phyloP scores from a whole-genome alignment of 2,888 invertebrate species.

The Tetrapedia diversipes region DNA sequence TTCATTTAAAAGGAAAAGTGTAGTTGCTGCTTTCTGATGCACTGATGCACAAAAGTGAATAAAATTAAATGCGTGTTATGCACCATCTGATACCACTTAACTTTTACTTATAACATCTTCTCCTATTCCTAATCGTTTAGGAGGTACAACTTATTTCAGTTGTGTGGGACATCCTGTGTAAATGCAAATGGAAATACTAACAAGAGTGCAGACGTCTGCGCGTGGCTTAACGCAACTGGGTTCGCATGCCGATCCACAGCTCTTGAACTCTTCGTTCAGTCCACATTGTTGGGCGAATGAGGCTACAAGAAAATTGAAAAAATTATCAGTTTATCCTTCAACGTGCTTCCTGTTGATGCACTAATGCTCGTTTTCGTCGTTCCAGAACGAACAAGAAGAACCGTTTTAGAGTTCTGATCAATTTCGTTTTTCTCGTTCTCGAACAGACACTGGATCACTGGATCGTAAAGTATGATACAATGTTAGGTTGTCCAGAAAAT shows the following conservation, averaged over 20 bases:
- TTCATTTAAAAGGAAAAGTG: no score
- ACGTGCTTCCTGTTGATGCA: neutral
- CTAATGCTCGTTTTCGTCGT: neutral
- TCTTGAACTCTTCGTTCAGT: constrained; percentile 24
- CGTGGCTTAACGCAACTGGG: constrained; percentile 7
- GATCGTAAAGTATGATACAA: no score
- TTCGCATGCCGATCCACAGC: constrained; percentile 48
- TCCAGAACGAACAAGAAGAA: neutral
- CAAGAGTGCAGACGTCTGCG: neutral
- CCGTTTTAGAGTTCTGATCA: no score
- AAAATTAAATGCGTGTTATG: no score
- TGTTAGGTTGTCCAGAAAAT: no score
- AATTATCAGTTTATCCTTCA: neutral
- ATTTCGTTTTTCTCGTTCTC: neutral
- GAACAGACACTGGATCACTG: neutral
- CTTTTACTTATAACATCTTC: no score
- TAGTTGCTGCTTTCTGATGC: no score
- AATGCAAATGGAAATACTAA: constrained; percentile 30
- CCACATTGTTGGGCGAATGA: constrained; percentile 33
- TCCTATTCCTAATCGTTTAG: no score
- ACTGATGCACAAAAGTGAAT: no score
- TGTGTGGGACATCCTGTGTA: no score
- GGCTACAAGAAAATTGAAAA: constrained; percentile 18
- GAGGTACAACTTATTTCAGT: no score
- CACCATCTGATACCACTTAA: no score